Evolutionary conservation across 2,797 vertebrate genomes (phyloP).

Genomic region (Etheostoma nigrum): DNA sequence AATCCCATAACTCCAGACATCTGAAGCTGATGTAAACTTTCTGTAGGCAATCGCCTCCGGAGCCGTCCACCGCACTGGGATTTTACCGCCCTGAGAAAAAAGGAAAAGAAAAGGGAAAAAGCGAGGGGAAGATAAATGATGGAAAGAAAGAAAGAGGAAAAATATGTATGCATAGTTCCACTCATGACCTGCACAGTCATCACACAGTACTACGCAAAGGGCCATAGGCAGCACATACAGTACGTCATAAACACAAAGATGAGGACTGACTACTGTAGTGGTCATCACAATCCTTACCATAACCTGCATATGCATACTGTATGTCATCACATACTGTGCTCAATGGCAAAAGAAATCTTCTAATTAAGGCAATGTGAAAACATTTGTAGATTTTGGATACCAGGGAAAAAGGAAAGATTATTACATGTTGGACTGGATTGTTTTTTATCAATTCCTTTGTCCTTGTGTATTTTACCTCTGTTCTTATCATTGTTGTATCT

Average conservation of each 20-base stretch:
- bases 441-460: background rate
- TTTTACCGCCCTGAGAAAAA: conserved; percentile 91
- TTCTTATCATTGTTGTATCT: too few relatives aligned
- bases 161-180: background rate
- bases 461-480: too few relatives aligned
- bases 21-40: conserved; percentile 96
- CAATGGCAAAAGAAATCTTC: background rate
- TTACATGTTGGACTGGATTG: background rate
- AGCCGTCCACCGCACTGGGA: conserved; percentile 95
- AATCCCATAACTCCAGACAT: conserved; percentile 97
- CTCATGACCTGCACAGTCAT: background rate
- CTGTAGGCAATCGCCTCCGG: conserved; percentile 96
- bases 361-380: background rate
- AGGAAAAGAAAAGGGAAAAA: background rate
- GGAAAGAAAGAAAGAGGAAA: background rate
- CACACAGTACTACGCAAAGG: conserved; percentile 19
- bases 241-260: conserved; percentile 7
- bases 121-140: background rate
- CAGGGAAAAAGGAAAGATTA: background rate
- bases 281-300: background rate
- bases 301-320: background rate
- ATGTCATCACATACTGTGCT: background rate
- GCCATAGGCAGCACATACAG: conserved; percentile 4
- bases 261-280: background rate
- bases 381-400: background rate